Conservation (phyloP, 2,888 invertebrate genomes). For the Lasioglossum lativentre region DNA sequence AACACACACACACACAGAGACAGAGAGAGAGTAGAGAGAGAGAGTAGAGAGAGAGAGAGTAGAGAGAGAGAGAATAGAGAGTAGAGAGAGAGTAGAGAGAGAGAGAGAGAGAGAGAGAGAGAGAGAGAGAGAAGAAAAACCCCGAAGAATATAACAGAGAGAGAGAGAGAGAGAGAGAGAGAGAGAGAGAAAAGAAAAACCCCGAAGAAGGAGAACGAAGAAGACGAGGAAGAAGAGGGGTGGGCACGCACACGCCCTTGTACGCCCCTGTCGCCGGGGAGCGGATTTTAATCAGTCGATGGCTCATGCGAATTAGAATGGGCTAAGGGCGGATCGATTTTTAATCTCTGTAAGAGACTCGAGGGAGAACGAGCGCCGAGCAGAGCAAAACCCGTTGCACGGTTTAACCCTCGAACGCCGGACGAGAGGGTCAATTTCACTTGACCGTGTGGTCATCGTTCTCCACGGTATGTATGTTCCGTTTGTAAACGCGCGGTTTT, state of each 20-base stretch:
- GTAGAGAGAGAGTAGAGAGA: too few species aligned
- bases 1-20: too few species aligned
- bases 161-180: too few species aligned
- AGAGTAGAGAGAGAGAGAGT: too few species aligned
- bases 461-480: neutral
- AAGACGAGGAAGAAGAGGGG: neutral
- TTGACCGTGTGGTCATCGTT: slow-evolving; percentile 15
- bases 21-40: too few species aligned
- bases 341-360: slow-evolving; percentile 74
- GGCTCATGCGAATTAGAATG: slow-evolving; percentile 63
- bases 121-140: too few species aligned
- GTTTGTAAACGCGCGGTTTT: neutral
- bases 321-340: slow-evolving; percentile 70
- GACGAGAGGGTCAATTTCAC: slow-evolving; percentile 11
- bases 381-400: slow-evolving; percentile 7
- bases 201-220: neutral
- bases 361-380: slow-evolving; percentile 29
- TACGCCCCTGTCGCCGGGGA: slow-evolving; percentile 38
- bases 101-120: too few species aligned
- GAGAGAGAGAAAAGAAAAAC: neutral
- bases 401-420: slow-evolving; percentile 1
- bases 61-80: too few species aligned
- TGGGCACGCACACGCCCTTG: slow-evolving; percentile 17
- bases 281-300: slow-evolving; percentile 73
- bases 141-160: too few species aligned